Percentiles rank a stretch among this genome's conserved stretches.
Evolutionary conservation across 2,113 vertebrate species (phyloP).

Genomic region (Tretioscincus oriximinensis): DNA sequence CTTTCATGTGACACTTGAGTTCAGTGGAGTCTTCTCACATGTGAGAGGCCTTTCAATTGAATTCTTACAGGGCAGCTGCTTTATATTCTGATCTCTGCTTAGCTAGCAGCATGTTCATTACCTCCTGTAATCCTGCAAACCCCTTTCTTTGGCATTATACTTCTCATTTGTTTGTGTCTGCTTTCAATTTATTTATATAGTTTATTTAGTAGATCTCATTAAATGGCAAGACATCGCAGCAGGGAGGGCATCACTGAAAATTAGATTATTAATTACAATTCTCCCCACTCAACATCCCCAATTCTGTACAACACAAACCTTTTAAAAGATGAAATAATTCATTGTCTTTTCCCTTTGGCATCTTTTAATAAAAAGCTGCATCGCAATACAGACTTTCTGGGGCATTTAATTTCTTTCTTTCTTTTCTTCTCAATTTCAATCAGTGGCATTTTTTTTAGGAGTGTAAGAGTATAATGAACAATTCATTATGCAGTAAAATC

Average conservation of each 20-base stretch:
- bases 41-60: not conserved
- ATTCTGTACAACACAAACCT: not conserved
- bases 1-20: no score
- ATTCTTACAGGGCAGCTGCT: not conserved
- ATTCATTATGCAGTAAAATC: not conserved
- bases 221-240: not conserved
- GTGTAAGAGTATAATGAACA: not conserved
- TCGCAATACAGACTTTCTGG: not conserved
- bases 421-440: not conserved
- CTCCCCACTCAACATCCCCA: not conserved
- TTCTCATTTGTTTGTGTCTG: not conserved
- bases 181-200: not conserved
- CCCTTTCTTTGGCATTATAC: not conserved
- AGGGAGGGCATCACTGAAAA: not conserved
- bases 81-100: not conserved
- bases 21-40: not conserved
- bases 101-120: not conserved
- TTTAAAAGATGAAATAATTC: conserved; percentile 4
- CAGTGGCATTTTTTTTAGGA: not conserved
- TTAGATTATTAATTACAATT: conserved; percentile 10
- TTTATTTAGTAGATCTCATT: not conserved
- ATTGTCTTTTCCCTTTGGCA: not conserved
- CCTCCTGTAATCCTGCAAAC: not conserved
- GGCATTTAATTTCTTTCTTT: not conserved
- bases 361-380: conserved; percentile 12